A percentile compares a stretch with the other conserved stretches of the same genome.
Conservation (phyloP, 2,113 vertebrate species). For the Psophia crepitans region DNA sequence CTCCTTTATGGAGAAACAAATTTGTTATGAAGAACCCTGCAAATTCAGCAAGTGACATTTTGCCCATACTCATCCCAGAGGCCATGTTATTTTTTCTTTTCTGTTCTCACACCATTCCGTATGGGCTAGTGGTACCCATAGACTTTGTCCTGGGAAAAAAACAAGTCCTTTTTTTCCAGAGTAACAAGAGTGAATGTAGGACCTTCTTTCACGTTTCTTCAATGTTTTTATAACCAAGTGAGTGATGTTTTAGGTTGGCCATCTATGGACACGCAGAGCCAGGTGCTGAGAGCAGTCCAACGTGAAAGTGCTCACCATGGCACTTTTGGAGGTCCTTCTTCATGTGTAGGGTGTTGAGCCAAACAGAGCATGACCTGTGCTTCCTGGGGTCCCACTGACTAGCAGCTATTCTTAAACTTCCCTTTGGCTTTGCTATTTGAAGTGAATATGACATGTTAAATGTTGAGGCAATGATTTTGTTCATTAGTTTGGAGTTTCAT, state of each 20-base stretch:
- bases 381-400: not conserved
- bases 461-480: not conserved
- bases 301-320: no score
- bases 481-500: not conserved
- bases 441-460: not conserved
- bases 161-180: no score
- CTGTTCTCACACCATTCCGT: not conserved
- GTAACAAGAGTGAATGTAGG: not conserved
- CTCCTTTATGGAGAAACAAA: not conserved
- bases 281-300: not conserved
- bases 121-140: not conserved
- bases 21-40: not conserved
- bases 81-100: not conserved
- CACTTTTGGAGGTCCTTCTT: not conserved
- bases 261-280: not conserved
- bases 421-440: not conserved
- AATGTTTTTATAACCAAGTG: not conserved
- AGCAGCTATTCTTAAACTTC: not conserved
- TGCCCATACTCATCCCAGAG: not conserved
- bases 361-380: not conserved
- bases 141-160: not conserved
- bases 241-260: not conserved
- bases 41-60: not conserved
- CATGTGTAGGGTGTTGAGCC: not conserved
- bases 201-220: not conserved